Evolutionary conservation across 1,140 invertebrate species (phyloP).

Genomic region (Neodiprion virginianus): DNA sequence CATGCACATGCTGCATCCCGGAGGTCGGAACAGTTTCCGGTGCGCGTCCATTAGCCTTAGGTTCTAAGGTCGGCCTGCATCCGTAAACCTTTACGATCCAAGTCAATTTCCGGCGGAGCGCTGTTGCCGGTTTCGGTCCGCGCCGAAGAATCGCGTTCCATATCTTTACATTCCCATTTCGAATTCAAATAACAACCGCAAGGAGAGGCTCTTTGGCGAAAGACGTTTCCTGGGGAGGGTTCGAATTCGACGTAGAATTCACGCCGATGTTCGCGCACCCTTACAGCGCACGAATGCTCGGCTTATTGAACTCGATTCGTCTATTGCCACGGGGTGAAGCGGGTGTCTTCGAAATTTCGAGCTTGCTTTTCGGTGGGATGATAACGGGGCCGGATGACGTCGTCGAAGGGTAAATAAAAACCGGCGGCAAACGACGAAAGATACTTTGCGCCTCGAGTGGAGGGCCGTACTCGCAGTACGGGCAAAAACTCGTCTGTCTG

Average conservation of each 20-base stretch:
- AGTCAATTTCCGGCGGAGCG: constrained; percentile 29
- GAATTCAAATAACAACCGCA: background rate
- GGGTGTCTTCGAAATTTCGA: background rate
- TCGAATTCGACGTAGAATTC: no score
- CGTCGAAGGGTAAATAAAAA: no score
- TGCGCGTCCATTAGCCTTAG: constrained; percentile 26
- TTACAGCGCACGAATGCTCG: background rate
- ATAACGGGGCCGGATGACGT: no score
- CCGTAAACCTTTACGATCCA: constrained; percentile 30
- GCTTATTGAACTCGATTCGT: background rate
- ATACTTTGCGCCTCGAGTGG: no score
- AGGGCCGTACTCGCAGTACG: no score
- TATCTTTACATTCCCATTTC: background rate
- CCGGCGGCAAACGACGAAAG: no score
- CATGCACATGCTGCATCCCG: background rate
- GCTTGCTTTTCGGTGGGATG: background rate
- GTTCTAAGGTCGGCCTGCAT: constrained; percentile 15
- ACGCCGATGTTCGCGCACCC: background rate
- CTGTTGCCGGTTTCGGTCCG: constrained; percentile 21
- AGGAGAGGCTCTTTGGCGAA: background rate
- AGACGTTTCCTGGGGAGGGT: no score
- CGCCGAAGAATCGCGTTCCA: background rate
- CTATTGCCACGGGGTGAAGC: background rate
- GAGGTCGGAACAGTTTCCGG: background rate
- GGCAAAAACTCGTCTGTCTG: no score